A percentile compares a stretch with the other conserved stretches of the same genome.
Evolutionary conservation across 2,113 vertebrate genomes (phyloP).

Genomic region (Canis aureus): DNA sequence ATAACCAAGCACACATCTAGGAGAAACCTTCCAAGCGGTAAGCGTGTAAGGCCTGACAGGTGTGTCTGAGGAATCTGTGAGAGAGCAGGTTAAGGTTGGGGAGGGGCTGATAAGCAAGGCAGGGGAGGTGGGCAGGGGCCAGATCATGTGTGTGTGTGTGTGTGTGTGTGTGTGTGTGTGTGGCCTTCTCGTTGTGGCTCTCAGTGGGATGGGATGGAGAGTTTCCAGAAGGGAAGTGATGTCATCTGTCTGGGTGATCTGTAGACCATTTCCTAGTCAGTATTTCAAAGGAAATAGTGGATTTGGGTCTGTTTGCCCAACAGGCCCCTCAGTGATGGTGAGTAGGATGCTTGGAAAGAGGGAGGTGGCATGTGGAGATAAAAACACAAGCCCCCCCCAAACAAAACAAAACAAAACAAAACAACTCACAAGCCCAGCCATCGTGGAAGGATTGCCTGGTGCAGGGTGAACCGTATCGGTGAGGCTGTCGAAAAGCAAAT

Average conservation of each 20-base stretch:
- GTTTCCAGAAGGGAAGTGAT: neutral
- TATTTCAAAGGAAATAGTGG: neutral
- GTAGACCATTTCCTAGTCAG: neutral
- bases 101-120: accelerated
- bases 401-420: no score
- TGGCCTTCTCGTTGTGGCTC: neutral
- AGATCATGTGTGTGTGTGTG: accelerated
- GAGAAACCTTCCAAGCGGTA: neutral
- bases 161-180: accelerated
- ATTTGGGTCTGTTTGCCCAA: accelerated
- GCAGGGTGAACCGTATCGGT: accelerated
- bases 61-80: neutral
- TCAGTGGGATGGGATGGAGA: neutral
- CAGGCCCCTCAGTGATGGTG: neutral
- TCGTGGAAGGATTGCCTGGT: neutral
- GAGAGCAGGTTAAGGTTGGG: neutral
- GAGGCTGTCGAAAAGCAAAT: neutral
- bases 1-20: neutral
- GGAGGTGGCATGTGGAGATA: neutral
- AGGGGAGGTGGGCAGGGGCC: neutral
- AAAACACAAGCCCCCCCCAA: no score
- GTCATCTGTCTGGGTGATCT: no score
- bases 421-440: neutral
- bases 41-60: neutral
- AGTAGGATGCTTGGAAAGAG: neutral